Percentiles rank a stretch among this genome's conserved stretches.
Evolutionary conservation across 2,113 vertebrate species (phyloP).

Genomic region (Anoplopoma fimbria): DNA sequence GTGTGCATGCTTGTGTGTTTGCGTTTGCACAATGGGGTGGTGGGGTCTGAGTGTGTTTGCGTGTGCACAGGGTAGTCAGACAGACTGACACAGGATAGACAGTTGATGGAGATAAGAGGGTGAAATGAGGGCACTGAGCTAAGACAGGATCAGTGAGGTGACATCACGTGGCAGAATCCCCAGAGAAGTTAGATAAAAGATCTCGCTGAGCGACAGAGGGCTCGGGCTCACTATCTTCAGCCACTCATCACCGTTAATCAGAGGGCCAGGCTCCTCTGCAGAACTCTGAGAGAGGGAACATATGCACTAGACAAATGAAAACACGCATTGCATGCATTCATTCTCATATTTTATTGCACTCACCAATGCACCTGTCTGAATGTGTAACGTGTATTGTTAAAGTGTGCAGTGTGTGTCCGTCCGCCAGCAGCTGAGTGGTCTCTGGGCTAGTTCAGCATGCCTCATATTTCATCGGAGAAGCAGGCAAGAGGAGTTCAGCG

Average conservation of each 20-base stretch:
- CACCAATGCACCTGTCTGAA: background rate
- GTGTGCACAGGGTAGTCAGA: background rate
- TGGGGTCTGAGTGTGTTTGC: background rate
- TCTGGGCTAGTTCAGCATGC: constrained; percentile 30
- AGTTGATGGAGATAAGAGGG: constrained; percentile 45
- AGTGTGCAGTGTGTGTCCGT: constrained; percentile 25
- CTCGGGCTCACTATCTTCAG: constrained; percentile 45
- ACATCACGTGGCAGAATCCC: constrained; percentile 49
- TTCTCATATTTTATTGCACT: background rate
- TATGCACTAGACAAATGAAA: background rate
- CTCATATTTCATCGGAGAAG: constrained; percentile 61
- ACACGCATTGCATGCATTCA: background rate
- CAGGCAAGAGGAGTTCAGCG: constrained; percentile 31
- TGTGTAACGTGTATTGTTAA: constrained; percentile 14
- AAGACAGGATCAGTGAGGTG: constrained; percentile 52
- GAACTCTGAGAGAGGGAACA: constrained; percentile 1
- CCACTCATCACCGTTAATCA: constrained; percentile 65
- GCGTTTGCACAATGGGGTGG: background rate
- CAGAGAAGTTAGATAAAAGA: constrained; percentile 62
- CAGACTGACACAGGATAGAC: background rate
- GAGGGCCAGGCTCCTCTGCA: background rate
- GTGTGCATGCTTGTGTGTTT: background rate
- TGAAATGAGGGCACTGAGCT: constrained; percentile 50
- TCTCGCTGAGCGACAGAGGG: constrained; percentile 34
- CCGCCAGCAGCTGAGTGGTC: constrained; percentile 32